These are phyloP conservation scores for Dimorphilus gyrociliatus DNA, from an alignment of 2,888 invertebrate species.

Conservation along the genomic window DNA sequence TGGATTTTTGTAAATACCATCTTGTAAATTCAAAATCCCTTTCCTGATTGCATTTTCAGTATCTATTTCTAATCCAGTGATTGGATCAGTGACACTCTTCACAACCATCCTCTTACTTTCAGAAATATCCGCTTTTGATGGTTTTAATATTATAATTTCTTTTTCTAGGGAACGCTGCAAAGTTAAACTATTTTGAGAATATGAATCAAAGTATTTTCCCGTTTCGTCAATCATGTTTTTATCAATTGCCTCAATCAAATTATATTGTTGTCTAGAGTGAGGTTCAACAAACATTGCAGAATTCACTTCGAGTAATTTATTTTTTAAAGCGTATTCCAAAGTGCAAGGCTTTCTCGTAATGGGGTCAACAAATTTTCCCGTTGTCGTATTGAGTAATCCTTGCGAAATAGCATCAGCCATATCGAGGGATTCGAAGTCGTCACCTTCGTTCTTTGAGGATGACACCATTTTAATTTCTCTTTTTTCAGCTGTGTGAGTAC, in stretches of 20 bases:
- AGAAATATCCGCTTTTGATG: no score
- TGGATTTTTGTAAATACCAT: conserved; percentile 12
- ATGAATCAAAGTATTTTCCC: no score
- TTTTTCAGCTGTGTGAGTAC: no score
- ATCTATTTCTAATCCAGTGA: conserved; percentile 61
- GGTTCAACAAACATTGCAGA: no score
- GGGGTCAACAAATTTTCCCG: conserved; percentile 16
- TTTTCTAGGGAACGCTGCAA: no score
- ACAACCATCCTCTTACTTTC: conserved; percentile 56
- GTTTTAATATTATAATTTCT: no score
- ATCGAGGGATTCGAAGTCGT: conserved; percentile 2
- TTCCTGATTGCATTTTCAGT: conserved; percentile 62
- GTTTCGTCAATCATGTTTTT: no score
- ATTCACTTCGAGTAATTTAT: no score
- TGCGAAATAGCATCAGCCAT: conserved; percentile 31
- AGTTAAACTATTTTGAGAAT: no score
- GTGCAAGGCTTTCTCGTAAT: conserved; percentile 10
- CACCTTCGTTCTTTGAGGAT: conserved; percentile 1
- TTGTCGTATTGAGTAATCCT: conserved; percentile 35
- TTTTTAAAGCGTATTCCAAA: no score
- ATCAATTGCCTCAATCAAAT: no score
- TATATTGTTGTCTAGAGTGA: no score
- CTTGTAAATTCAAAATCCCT: conserved; percentile 36
- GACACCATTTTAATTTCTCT: conserved; percentile 1
- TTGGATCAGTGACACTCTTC: conserved; percentile 63